Base-by-base conservation (phyloP, 1,140 invertebrate genomes). In the Platyscapa corneri region DNA sequence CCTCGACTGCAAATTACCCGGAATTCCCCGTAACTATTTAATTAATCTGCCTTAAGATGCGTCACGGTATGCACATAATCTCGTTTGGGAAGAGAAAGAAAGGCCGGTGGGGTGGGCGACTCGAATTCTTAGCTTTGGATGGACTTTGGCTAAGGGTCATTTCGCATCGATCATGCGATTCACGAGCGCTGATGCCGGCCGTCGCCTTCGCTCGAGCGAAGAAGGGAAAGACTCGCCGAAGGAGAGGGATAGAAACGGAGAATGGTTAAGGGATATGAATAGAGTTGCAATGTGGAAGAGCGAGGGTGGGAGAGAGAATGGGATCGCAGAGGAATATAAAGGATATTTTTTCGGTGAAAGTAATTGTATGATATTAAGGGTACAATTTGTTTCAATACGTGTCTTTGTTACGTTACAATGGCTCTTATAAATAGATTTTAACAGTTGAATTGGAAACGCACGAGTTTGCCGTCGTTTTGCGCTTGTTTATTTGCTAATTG, bases 81-180 rank as follows among this genome's bases (percentile, higher is more conserved):
- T 42, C 70, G 32, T 75, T 72, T 30, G 64, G 16, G 65, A 53
- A 16, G 53, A 78, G 32, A 37, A 39, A 78, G 53, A 64, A 77
- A 56, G 30, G 14, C 10, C 2, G 76, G 49, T 1, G 32, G 56
- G 3, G 34, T 18, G 56, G 77, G 3, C 0, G 77, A 39, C 32
- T 30, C 27, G 75, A 76, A 53, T 76, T 53, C 75, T 76, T 76
- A 76, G 39, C 75, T 53, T 53, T 6, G 75, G 75, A 49, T 76
- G 75, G 75, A 76, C 75, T 53, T 76, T 76, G 46, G 75, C 23
- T 65, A 79, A 81, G 84, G 84, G 84, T 85, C 84, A 85, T 85
- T 85, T 79, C 84, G 84, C 84, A 82, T 85, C 78, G 84, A 85
- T 85, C 84, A 85, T 76, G 70, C 78, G 84, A 82, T 85, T 81